Base-by-base conservation (phyloP, 2,888 invertebrate species). In the Ecliptopera silaceata region DNA sequence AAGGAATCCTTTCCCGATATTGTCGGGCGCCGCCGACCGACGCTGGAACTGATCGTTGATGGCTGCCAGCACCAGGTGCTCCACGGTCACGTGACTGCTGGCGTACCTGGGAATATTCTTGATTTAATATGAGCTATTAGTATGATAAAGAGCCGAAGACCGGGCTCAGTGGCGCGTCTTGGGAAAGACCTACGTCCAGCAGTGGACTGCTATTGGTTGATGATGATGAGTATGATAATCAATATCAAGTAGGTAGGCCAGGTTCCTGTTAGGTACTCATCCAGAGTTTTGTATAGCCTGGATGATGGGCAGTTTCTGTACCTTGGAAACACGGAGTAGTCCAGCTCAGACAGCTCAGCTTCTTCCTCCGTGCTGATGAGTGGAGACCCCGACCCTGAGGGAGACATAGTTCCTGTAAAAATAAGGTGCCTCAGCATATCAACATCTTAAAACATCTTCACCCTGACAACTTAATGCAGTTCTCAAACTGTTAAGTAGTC, bases 1-100 rank as follows among this genome's bases (percentile, higher is more conserved):
- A 0, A 99, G 92, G 69, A 98, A 96, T 69, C 97, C 98, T 55
- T 97, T 94, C 0, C 97, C 97, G 43, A 97, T 96, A 50, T 96
- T 95, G 71, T 97, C 97, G 0, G 96, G 95, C 32, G 96, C 96
- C 0, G 97, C 96, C 0, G 77, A 77, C 29, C 98, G 93, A 46
- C 97, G 92, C 65, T 95, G 95, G 11, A 98, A 86, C 79, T 97
- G 97, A 68, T 98, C 98, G 71, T 96, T 96, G 31, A 98, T 95
- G 0, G 96, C 95, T 69, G 98, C 98, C 66, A 97, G 83, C 0
- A 98, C 96, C 55, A 96, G 93, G 22, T 94, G 94, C 75, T 98
- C 97, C 13, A 97, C 94, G 13, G 91, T 91, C 57, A 96, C 96
- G 48, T 89, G 88, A 58, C 83, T 89, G 50, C 79, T 86, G 0